phyloP scores from a whole-genome alignment of 1,140 invertebrate species.

The Nylanderia fulva region DNA sequence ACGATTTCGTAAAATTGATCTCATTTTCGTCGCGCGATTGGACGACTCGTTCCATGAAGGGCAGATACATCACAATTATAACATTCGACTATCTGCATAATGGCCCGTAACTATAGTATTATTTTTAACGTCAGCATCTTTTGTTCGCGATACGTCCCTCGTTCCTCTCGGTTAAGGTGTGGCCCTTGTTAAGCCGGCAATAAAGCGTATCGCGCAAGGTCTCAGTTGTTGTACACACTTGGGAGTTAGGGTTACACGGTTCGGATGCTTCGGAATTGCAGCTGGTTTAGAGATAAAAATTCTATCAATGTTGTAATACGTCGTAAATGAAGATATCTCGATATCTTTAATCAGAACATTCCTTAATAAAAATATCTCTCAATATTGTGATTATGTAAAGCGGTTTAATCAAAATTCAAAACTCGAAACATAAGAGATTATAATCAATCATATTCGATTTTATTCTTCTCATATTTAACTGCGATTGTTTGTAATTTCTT shows the following conservation, averaged over 20 bases:
- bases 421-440: too few species aligned
- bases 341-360: too few species aligned
- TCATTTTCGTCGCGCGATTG: not conserved
- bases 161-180: slow-evolving; percentile 65
- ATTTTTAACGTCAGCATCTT: slow-evolving; percentile 65
- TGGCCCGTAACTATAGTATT: slow-evolving; percentile 73
- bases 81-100: slow-evolving; percentile 67
- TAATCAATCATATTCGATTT: too few species aligned
- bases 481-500: too few species aligned
- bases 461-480: too few species aligned
- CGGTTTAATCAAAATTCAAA: too few species aligned
- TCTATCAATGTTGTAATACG: slow-evolving; percentile 17
- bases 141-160: slow-evolving; percentile 71
- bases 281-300: slow-evolving; percentile 47
- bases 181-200: slow-evolving; percentile 71
- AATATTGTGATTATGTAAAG: too few species aligned
- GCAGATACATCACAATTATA: slow-evolving; percentile 61
- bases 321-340: not conserved
- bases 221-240: slow-evolving; percentile 55
- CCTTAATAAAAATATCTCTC: too few species aligned
- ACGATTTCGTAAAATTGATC: not conserved
- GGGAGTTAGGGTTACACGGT: slow-evolving; percentile 64
- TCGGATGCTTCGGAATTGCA: slow-evolving; percentile 42
- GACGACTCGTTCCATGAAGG: not conserved
- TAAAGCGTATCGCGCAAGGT: slow-evolving; percentile 72